A percentile compares a stretch with the other conserved stretches of the same genome.
phyloP scores from a whole-genome alignment of 2,797 vertebrate species.

The Menidia menidia region DNA sequence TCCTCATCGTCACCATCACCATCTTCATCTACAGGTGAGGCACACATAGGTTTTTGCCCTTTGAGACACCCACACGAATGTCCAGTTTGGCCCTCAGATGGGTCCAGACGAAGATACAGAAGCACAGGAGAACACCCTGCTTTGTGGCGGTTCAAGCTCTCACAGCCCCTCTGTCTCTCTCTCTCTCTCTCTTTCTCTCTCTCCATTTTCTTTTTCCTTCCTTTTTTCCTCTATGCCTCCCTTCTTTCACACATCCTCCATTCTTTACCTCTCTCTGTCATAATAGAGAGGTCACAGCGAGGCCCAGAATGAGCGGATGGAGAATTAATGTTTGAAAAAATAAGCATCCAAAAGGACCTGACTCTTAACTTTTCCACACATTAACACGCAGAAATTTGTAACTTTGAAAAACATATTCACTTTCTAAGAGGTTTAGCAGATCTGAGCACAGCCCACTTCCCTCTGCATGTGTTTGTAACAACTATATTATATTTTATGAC shows the following conservation, averaged over 20 bases:
- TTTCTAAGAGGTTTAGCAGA: neutral
- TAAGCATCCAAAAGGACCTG: neutral
- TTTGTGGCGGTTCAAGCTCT: constrained; percentile 30
- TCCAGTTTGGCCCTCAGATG: neutral
- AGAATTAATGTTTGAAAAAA: constrained; percentile 11
- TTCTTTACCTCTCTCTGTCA: neutral
- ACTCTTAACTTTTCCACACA: neutral
- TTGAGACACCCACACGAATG: neutral
- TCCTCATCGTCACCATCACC: constrained; percentile 84
- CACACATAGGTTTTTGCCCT: neutral
- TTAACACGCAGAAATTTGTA: neutral
- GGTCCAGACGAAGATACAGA: constrained; percentile 8
- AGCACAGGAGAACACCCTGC: neutral
- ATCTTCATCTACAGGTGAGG: constrained; percentile 92
- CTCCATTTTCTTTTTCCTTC: constrained; percentile 7
- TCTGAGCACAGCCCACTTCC: neutral
- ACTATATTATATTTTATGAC: neutral
- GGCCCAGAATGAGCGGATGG: constrained; percentile 22
- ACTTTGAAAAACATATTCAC: neutral
- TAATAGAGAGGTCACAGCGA: constrained; percentile 37
- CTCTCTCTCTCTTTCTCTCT: constrained; percentile 8
- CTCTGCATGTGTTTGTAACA: neutral
- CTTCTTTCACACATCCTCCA: constrained; percentile 14
- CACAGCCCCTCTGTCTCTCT: constrained; percentile 20
- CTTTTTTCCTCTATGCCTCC: constrained; percentile 1